Conservation (phyloP, 2,888 invertebrate genomes). For the Drosophila ezoana region DNA sequence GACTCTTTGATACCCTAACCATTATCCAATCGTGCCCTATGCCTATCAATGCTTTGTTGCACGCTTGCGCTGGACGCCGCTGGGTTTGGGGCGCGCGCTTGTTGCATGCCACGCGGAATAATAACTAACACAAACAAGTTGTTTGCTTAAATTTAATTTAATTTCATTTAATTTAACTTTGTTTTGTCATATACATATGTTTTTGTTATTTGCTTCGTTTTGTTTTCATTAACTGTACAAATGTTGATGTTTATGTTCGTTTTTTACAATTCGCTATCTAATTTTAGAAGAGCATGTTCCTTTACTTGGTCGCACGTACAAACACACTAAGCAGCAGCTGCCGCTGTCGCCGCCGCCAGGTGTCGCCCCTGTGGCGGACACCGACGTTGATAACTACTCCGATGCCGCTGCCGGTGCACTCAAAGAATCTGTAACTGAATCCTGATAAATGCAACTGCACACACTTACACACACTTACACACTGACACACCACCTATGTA, state of each 20-base stretch:
- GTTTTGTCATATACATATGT: constrained; percentile 2
- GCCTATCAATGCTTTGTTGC: constrained; percentile 35
- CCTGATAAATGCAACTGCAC: constrained; percentile 13
- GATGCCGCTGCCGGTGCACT: constrained; percentile 31
- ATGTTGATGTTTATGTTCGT: constrained; percentile 61
- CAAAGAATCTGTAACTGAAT: constrained; percentile 22
- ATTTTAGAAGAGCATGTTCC: constrained; percentile 86
- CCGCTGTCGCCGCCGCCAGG: constrained; percentile 21
- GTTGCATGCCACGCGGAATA: constrained; percentile 34
- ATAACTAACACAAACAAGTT: constrained; percentile 5
- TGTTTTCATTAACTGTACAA: constrained; percentile 35
- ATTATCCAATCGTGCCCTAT: constrained; percentile 9
- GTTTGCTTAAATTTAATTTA: background rate
- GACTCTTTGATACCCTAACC: background rate
- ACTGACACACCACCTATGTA: background rate
- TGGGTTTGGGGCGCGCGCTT: constrained; percentile 24
- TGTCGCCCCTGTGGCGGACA: constrained; percentile 42
- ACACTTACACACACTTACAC: background rate
- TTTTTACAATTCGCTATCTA: constrained; percentile 66
- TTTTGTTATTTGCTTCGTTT: constrained; percentile 11
- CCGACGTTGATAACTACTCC: constrained; percentile 45
- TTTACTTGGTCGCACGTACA: constrained; percentile 85
- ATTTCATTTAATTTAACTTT: background rate
- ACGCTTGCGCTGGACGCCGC: constrained; percentile 29
- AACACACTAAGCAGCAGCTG: constrained; percentile 58